Conservation (phyloP, 35 echinoderm and acorn worm species). For the Eucidaris tribuloides region DNA sequence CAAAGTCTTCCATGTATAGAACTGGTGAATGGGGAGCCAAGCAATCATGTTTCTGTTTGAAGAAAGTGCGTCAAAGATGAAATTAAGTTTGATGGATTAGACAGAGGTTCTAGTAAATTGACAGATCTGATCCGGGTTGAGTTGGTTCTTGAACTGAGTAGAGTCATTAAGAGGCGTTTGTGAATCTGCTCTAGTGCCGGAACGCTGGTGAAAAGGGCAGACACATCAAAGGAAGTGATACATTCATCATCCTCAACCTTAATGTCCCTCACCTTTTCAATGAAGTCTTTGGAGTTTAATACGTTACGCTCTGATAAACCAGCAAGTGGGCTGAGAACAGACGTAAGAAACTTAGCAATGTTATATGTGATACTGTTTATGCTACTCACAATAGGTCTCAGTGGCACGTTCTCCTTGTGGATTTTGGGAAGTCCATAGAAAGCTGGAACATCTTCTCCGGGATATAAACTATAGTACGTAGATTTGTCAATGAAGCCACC, state of each 20-base stretch:
- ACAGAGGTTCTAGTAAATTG: not conserved
- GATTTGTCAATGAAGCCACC: conserved; percentile 16
- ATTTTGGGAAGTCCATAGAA: conserved; percentile 31
- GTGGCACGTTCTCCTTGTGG: conserved; percentile 15
- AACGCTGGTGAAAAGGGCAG: not conserved
- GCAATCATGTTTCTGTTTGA: not conserved
- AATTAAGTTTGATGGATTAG: not conserved
- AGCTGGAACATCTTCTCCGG: not conserved
- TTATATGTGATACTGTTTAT: conserved; percentile 3
- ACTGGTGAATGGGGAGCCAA: not conserved
- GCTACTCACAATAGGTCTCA: conserved; percentile 30
- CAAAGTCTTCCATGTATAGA: not conserved
- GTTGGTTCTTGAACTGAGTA: not conserved
- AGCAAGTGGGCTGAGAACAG: not conserved
- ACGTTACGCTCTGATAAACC: not conserved
- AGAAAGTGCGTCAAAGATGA: not conserved
- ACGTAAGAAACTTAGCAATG: not conserved
- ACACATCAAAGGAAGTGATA: not conserved
- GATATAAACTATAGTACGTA: conserved; percentile 8
- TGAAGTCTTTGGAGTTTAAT: conserved; percentile 7
- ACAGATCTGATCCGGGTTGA: not conserved
- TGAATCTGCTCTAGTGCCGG: not conserved
- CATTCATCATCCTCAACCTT: not conserved
- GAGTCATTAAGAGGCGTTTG: not conserved
- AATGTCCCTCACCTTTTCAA: conserved; percentile 7